These are phyloP conservation scores for Megathymus violae DNA, from an alignment of 1,140 invertebrate species.

Conservation along the genomic window DNA sequence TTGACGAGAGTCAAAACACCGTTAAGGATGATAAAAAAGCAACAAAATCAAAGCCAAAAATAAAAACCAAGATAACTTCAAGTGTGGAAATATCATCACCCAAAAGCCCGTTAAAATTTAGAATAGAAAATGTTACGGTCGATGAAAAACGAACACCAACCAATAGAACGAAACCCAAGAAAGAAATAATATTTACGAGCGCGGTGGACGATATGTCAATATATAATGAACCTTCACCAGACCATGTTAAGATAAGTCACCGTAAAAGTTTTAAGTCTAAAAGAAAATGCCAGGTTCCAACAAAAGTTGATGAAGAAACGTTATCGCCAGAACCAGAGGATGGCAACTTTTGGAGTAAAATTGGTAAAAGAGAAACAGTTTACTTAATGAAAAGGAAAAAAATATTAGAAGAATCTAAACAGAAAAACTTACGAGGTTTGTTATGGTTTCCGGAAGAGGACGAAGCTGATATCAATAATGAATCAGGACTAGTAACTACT, in stretches of 20 bases:
- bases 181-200: conserved; percentile 68
- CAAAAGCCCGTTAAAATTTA: conserved; percentile 78
- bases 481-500: background rate
- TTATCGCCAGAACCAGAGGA: conserved; percentile 66
- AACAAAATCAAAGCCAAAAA: conserved; percentile 65
- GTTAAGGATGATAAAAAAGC: conserved; percentile 47
- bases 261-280: conserved; percentile 40
- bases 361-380: conserved; percentile 83
- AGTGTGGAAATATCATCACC: conserved; percentile 77
- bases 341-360: conserved; percentile 84
- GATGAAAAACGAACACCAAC: conserved; percentile 75
- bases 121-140: conserved; percentile 83
- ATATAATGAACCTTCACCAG: conserved; percentile 24
- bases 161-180: conserved; percentile 55
- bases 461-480: conserved; percentile 11
- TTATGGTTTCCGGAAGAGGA: conserved; percentile 75
- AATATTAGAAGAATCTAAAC: conserved; percentile 67
- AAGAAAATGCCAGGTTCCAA: conserved; percentile 27
- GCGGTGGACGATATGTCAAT: conserved; percentile 47
- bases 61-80: conserved; percentile 82
- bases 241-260: conserved; percentile 33
- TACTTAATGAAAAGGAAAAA: conserved; percentile 80
- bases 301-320: conserved; percentile 24
- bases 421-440: conserved; percentile 63
- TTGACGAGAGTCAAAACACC: conserved; percentile 52